A percentile compares a stretch with the other conserved stretches of the same genome.
These are phyloP conservation scores for Sycophaga agraensis DNA, from an alignment of 1,140 invertebrate genomes.

Conservation along the genomic window DNA sequence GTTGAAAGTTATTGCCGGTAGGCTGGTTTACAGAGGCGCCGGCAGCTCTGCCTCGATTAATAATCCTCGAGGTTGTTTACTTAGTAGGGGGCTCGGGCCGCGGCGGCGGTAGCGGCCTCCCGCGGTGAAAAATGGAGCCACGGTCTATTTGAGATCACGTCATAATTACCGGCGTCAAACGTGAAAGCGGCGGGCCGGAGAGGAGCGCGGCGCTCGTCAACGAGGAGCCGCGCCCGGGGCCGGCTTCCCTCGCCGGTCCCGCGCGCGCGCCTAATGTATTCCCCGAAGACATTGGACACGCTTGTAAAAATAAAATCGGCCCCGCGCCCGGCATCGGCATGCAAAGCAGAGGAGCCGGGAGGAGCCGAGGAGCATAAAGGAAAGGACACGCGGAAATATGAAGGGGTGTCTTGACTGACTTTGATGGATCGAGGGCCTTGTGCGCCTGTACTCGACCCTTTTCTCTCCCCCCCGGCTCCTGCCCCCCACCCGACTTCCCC, in stretches of 20 bases:
- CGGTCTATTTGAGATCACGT: neutral
- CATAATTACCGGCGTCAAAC: neutral
- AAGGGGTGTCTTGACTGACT: conserved; percentile 26
- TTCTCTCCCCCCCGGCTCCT: neutral
- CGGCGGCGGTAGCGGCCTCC: too few species aligned
- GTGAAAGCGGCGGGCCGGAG: neutral
- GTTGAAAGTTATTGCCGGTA: too few species aligned
- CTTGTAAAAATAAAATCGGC: conserved; percentile 28
- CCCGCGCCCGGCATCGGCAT: neutral
- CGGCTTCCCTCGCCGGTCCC: too few species aligned
- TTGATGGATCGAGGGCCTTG: conserved; percentile 27
- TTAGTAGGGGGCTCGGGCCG: too few species aligned
- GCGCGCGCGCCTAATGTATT: conserved; percentile 3
- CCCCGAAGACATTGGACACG: conserved; percentile 27
- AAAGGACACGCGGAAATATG: conserved; percentile 9
- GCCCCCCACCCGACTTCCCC: neutral
- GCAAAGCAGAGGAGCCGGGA: neutral
- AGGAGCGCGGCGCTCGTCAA: too few species aligned
- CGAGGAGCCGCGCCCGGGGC: too few species aligned
- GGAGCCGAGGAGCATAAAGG: neutral
- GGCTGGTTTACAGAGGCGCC: too few species aligned
- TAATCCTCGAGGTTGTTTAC: too few species aligned
- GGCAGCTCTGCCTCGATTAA: too few species aligned
- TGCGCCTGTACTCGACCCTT: conserved; percentile 9
- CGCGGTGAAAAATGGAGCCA: too few species aligned